Evolutionary conservation across 2,113 vertebrate genomes (phyloP).

Genomic region (Paraplagusia blochii): DNA sequence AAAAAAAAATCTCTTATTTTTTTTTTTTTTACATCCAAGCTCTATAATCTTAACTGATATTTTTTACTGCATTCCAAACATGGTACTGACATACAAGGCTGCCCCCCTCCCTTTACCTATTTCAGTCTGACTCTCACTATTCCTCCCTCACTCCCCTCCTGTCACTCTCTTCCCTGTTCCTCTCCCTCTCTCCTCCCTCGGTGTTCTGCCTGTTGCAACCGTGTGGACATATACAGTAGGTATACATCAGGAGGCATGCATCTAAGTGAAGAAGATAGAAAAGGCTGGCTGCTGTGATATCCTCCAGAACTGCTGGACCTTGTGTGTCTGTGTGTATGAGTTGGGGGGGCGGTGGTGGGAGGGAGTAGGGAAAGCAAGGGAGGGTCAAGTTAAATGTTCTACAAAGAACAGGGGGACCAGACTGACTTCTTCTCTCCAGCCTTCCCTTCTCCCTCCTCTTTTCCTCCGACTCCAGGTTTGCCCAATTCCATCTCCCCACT

Average conservation of each 20-base stretch:
- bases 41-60: slow-evolving; percentile 51
- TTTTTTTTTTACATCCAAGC: slow-evolving; percentile 19
- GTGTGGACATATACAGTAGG: slow-evolving; percentile 75
- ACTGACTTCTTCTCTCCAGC: slow-evolving; percentile 74
- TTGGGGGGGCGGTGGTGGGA: slow-evolving; percentile 76
- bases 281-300: slow-evolving; percentile 87
- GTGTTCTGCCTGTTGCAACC: slow-evolving; percentile 76
- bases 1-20: slow-evolving; percentile 48
- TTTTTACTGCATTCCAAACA: slow-evolving; percentile 72
- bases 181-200: slow-evolving; percentile 70
- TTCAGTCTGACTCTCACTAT: slow-evolving; percentile 68
- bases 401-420: slow-evolving; percentile 87
- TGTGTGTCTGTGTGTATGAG: slow-evolving; percentile 56
- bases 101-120: slow-evolving; percentile 65
- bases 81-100: slow-evolving; percentile 71
- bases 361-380: slow-evolving; percentile 84
- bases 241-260: slow-evolving; percentile 83
- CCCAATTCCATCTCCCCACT: slow-evolving; percentile 41
- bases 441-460: slow-evolving; percentile 58
- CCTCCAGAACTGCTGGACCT: slow-evolving; percentile 84
- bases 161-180: slow-evolving; percentile 62
- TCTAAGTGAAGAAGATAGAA: slow-evolving; percentile 78
- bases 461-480: slow-evolving; percentile 42
- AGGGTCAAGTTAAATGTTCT: slow-evolving; percentile 95
- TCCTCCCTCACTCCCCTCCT: slow-evolving; percentile 59